Evolutionary conservation across 2,113 vertebrate genomes (phyloP).

Genomic region (Cacatua alba): DNA sequence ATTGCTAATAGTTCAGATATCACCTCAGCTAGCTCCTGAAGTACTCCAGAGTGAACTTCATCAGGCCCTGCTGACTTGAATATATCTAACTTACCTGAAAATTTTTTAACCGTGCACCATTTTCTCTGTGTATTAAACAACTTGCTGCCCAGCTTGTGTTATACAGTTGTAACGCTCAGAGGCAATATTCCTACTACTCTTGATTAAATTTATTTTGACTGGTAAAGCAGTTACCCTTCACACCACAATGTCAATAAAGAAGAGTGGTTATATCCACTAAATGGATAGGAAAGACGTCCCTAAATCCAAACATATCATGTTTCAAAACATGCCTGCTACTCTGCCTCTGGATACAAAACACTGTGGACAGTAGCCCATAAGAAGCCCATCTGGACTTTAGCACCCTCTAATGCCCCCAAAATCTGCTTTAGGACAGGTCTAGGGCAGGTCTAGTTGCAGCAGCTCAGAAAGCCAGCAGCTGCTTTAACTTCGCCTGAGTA

Average conservation of each 20-base stretch:
- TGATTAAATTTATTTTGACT: background rate
- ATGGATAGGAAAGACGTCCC: accelerated
- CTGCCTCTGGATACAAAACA: background rate
- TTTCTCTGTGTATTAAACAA: background rate
- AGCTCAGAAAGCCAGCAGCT: background rate
- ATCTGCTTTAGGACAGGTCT: background rate
- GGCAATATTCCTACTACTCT: background rate
- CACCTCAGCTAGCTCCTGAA: background rate
- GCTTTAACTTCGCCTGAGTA: background rate
- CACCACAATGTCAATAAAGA: background rate
- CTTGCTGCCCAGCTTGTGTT: background rate
- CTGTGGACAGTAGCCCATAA: background rate
- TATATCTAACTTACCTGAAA: slow-evolving; percentile 7
- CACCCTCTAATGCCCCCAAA: background rate
- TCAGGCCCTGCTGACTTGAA: background rate
- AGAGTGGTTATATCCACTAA: background rate
- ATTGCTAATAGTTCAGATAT: slow-evolving; percentile 33
- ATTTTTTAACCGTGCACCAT: background rate
- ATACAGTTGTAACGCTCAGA: background rate
- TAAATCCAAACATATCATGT: background rate
- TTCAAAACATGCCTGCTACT: background rate
- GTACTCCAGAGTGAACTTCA: slow-evolving; percentile 7
- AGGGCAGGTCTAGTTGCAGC: background rate
- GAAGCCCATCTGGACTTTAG: background rate
- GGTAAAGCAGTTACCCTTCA: background rate